Base-by-base conservation (phyloP, 2,888 invertebrate genomes). In the Nysson spinosus region DNA sequence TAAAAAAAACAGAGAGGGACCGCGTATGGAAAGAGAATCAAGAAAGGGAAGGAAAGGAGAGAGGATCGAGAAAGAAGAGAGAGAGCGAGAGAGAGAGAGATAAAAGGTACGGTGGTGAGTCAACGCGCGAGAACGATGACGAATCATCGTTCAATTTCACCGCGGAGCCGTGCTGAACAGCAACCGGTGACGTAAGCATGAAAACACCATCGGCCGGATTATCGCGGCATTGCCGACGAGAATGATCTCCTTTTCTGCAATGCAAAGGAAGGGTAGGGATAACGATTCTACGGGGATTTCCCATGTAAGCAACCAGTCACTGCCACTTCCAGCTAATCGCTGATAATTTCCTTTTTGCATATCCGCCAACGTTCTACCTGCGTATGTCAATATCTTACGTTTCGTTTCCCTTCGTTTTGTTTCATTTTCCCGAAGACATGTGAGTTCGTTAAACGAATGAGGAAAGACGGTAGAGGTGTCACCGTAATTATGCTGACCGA, bases 141-240 rank as follows among this genome's bases (percentile, higher is more conserved):
- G 61, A 60, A 72, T 72, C 72, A 58, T 72, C 66, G 55, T 51
- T n/a, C 61, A 69, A 69, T 69, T 72, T 55, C 60, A 67, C 51
- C 70, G 52, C 49, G 47, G 9, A 64, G 50, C 67, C 73, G 69
- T 67, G 67, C 73, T 46, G 47, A 54, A 32, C 49, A 50, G 50
- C 50, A 46, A 43, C 56, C 65, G 57, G 44, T 73, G 72, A 73
- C 67, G 70, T 54, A 67, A 73, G 63, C 63, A 35, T 56, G 39
- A 39, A 51, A 60, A 46, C 56, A 58, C 58, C 63, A 51, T 52
- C 46, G 43, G 67, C 67, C 56, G 57, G 62, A 63, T 63, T 57
- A 57, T 69, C 56, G 61, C 19, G 14, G 4, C 16, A 49, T 39
- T 42, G 30, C 47, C 55, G 24, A 46, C 42, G 44, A 26, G 49